A percentile compares a stretch with the other conserved stretches of the same genome.
These are phyloP conservation scores for Glomeris maerens DNA, from an alignment of 1,140 invertebrate genomes.

Conservation along the genomic window DNA sequence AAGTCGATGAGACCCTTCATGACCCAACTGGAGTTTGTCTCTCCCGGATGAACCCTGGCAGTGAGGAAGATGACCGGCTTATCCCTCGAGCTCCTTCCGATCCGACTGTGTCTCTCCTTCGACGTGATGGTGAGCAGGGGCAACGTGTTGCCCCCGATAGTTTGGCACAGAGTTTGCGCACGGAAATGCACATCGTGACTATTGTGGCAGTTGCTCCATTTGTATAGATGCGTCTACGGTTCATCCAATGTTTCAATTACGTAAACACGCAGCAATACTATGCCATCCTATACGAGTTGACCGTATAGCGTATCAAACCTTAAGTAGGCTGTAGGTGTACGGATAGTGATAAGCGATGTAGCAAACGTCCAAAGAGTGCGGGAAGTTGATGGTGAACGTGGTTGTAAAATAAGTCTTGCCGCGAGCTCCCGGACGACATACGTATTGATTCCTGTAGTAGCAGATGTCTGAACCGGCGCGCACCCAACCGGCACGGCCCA, in stretches of 20 bases:
- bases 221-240: not conserved
- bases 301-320: constrained; percentile 35
- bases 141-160: constrained; percentile 57
- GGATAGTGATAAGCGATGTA: constrained; percentile 95
- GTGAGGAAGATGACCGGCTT: constrained; percentile 66
- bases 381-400: constrained; percentile 84
- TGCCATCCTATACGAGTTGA: not conserved
- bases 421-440: constrained; percentile 20
- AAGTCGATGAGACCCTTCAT: constrained; percentile 64
- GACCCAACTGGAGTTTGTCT: constrained; percentile 77
- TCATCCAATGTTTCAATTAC: not conserved
- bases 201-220: not conserved
- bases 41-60: constrained; percentile 72
- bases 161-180: constrained; percentile 41
- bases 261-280: not conserved
- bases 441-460: constrained; percentile 50
- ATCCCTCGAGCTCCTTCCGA: constrained; percentile 43
- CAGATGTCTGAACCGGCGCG: constrained; percentile 60
- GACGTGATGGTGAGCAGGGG: constrained; percentile 63
- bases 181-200: not conserved
- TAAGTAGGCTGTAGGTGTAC: constrained; percentile 75
- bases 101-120: constrained; percentile 22
- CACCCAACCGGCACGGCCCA: constrained; percentile 53
- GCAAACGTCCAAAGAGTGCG: constrained; percentile 74
- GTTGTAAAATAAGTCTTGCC: constrained; percentile 60